Conservation (phyloP, 2,888 invertebrate species). For the Megastigmus dorsalis region DNA sequence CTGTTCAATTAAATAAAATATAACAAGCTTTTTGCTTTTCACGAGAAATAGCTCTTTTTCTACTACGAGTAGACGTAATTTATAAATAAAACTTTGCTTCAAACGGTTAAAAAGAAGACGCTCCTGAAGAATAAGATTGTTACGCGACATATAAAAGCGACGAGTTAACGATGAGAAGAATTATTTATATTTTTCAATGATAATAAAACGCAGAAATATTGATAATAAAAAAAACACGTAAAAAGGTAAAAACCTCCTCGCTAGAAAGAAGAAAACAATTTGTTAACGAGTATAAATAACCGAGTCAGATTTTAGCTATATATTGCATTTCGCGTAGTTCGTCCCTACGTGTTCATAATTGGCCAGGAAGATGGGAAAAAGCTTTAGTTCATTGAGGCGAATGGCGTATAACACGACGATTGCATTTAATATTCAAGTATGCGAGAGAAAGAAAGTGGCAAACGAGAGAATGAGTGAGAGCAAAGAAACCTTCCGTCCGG, state of each 20-base stretch:
- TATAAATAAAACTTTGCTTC: slow-evolving; percentile 11
- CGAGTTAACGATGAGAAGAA: background rate
- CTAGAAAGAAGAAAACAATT: too few species aligned
- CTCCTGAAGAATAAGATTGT: background rate
- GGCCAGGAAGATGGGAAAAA: slow-evolving; percentile 25
- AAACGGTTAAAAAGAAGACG: background rate
- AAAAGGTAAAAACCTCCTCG: slow-evolving; percentile 2
- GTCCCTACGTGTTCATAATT: slow-evolving; percentile 49
- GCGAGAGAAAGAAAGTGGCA: background rate
- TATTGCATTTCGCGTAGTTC: slow-evolving; percentile 26
- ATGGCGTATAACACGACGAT: background rate
- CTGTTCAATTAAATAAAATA: background rate
- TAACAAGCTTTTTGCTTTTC: background rate
- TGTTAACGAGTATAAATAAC: too few species aligned
- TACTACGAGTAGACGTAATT: background rate
- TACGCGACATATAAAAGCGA: background rate
- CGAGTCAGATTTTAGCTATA: background rate
- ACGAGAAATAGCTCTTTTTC: background rate
- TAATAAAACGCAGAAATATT: slow-evolving; percentile 10
- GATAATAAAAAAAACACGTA: slow-evolving; percentile 6
- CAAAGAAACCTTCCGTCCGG: slow-evolving; percentile 41
- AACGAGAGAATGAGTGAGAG: slow-evolving; percentile 7
- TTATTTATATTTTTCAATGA: slow-evolving; percentile 32
- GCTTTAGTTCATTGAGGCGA: slow-evolving; percentile 2
- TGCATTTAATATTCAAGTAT: slow-evolving; percentile 10